These are phyloP conservation scores for Mellilla xanthometata DNA, from an alignment of 2,888 invertebrate species.

Conservation along the genomic window DNA sequence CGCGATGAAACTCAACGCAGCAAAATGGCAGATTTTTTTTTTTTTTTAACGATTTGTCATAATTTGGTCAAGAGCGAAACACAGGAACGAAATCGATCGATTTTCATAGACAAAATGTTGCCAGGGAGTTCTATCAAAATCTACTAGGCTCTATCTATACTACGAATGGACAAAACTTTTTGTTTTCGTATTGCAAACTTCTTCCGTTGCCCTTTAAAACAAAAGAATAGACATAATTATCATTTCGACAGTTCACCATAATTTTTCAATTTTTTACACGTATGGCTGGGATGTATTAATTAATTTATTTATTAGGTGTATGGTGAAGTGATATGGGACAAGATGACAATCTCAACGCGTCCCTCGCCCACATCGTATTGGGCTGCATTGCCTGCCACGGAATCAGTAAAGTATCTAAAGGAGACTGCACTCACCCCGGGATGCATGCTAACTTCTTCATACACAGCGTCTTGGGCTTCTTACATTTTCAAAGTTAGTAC, in stretches of 20 bases:
- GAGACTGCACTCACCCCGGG: slow-evolving; percentile 58
- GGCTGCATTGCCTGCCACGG: slow-evolving; percentile 58
- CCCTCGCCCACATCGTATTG: slow-evolving; percentile 61
- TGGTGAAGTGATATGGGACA: slow-evolving; percentile 48
- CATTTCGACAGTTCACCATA: too few relatives aligned
- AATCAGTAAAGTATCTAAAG: slow-evolving; percentile 38
- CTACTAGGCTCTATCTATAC: too few relatives aligned
- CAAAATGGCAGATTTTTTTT: slow-evolving; percentile 65
- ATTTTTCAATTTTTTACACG: slow-evolving; percentile 6
- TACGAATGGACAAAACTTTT: too few relatives aligned
- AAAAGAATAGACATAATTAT: too few relatives aligned
- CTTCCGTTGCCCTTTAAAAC: too few relatives aligned
- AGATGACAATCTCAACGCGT: slow-evolving; percentile 52
- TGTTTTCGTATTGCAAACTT: too few relatives aligned
- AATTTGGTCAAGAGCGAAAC: neutral
- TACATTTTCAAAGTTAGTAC: slow-evolving; percentile 58
- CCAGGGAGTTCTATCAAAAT: too few relatives aligned
- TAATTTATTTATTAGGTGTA: slow-evolving; percentile 24
- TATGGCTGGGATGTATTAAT: slow-evolving; percentile 19
- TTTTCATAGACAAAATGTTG: neutral
- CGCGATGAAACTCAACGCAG: slow-evolving; percentile 44
- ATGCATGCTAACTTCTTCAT: slow-evolving; percentile 69
- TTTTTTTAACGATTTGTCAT: slow-evolving; percentile 17
- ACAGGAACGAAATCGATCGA: slow-evolving; percentile 1
- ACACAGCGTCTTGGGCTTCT: slow-evolving; percentile 63